phyloP scores from a whole-genome alignment of 2,797 vertebrate genomes.

The Streptopelia turtur region DNA sequence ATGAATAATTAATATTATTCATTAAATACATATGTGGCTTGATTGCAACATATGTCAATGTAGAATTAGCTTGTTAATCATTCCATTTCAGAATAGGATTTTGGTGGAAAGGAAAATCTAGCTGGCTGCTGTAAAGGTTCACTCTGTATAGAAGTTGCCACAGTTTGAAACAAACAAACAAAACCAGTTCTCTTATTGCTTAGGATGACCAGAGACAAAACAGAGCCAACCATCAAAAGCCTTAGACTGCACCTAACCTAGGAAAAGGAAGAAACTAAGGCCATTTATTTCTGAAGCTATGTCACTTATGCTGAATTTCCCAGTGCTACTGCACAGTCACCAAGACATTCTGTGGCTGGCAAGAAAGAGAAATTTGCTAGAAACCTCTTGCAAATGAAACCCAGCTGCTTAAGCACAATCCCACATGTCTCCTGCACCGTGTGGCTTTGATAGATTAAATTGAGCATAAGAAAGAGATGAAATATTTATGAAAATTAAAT shows the following conservation, averaged over 20 bases:
- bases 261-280: not conserved
- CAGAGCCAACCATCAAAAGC: not conserved
- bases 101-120: not conserved
- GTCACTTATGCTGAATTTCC: conserved; percentile 15
- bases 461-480: conserved; percentile 79
- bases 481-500: conserved; percentile 80
- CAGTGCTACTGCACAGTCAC: conserved; percentile 47
- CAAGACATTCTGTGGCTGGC: conserved; percentile 60
- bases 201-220: not conserved
- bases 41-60: not conserved
- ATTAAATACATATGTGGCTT: not conserved
- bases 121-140: not conserved
- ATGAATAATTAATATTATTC: not conserved
- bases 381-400: conserved; percentile 76
- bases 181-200: not conserved
- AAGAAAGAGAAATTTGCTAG: conserved; percentile 70
- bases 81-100: not conserved
- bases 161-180: fast-evolving
- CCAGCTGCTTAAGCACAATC: conserved; percentile 78
- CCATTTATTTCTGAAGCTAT: conserved; percentile 42
- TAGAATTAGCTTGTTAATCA: not conserved
- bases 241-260: not conserved
- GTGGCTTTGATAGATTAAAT: conserved; percentile 77
- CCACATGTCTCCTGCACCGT: conserved; percentile 75
- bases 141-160: not conserved